Evolutionary conservation across 2,888 invertebrate genomes (phyloP).

Genomic region (Argyra leucocephala): DNA sequence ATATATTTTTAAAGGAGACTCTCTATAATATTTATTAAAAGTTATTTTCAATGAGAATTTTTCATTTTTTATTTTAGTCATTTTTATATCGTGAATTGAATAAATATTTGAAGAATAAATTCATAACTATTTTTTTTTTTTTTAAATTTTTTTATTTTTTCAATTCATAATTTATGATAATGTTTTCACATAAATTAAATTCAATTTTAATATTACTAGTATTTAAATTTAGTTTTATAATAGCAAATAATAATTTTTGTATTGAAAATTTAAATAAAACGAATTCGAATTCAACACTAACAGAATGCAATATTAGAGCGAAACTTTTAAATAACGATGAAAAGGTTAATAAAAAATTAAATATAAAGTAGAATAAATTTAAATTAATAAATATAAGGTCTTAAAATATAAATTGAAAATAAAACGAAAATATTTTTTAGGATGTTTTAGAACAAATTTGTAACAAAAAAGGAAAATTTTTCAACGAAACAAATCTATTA

Average conservation of each 20-base stretch:
- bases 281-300: background rate
- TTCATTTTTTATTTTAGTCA: background rate
- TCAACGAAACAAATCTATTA: background rate
- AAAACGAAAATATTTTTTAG: background rate
- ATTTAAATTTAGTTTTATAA: background rate
- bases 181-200: background rate
- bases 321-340: background rate
- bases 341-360: background rate
- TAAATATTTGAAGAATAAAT: background rate
- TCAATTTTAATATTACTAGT: background rate
- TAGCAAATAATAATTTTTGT: constrained; percentile 2
- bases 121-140: background rate
- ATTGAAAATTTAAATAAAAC: background rate
- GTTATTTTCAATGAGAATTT: too few relatives aligned
- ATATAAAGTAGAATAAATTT: background rate
- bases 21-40: background rate
- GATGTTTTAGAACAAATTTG: background rate
- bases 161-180: background rate
- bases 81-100: background rate
- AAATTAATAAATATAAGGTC: background rate
- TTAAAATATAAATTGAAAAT: background rate
- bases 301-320: background rate
- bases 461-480: background rate
- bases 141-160: background rate
- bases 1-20: background rate